A percentile compares a stretch with the other conserved stretches of the same genome.
phyloP scores from a whole-genome alignment of 2,113 vertebrate genomes.

The Brachypteracias leptosomus region DNA sequence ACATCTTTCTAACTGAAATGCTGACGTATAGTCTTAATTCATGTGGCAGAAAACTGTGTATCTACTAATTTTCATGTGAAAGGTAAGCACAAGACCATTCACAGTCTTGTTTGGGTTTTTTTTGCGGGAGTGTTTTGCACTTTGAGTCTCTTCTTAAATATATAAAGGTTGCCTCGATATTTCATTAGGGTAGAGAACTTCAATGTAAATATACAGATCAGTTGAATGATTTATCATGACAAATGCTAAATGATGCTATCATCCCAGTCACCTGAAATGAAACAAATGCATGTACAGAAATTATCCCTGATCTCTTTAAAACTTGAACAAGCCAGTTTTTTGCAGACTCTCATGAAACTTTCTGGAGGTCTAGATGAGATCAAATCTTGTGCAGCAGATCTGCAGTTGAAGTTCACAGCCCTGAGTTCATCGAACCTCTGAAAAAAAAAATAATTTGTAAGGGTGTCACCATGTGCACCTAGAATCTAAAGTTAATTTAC shows the following conservation, averaged over 20 bases:
- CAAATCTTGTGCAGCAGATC: neutral
- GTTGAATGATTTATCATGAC: neutral
- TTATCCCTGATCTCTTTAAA: neutral
- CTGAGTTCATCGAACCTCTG: neutral
- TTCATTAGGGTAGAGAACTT: neutral
- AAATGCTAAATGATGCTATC: neutral
- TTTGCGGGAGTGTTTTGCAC: neutral
- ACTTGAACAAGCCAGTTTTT: neutral
- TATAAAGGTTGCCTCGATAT: neutral
- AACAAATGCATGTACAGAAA: neutral
- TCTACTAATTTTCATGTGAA: neutral
- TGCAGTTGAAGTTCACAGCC: neutral
- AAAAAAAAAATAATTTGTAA: neutral
- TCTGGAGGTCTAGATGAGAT: neutral
- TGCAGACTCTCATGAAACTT: neutral
- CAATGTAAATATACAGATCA: neutral
- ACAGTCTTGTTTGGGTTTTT: neutral
- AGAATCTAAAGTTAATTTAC: neutral
- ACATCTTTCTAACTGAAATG: neutral
- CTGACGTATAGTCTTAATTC: neutral
- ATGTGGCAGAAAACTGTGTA: neutral
- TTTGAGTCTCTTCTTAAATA: neutral
- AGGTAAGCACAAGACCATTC: neutral
- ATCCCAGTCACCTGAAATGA: neutral
- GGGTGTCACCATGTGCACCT: neutral